Base-by-base conservation (phyloP, 2,113 vertebrate genomes). In the Toxotes chatareus region DNA sequence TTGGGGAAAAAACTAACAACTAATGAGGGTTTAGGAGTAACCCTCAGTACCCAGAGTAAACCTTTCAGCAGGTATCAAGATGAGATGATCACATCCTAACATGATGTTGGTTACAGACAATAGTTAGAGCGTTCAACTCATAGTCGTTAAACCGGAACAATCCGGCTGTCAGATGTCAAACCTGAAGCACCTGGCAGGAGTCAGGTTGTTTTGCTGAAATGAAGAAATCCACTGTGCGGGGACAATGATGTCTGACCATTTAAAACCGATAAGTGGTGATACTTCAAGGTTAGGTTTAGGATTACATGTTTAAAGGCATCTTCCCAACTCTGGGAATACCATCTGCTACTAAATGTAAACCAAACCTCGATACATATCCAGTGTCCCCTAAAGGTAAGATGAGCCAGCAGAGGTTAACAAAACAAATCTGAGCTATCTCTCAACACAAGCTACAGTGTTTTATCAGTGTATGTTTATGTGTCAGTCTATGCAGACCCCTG, bases 291-390 rank as follows among this genome's bases (percentile, higher is more conserved):
- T 68, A 42, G 44, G 32, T 71, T 46, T 92, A 70, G n/a, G 59
- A 77, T 93, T 93, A 83, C 91, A 55, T 76, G 83, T 91, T 88
- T 88, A 82, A 88, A 91, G 89, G 80, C 72, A 85, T 90, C 84
- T 73, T 65, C 77, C 63, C 23, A 57, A 71, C 67, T 76, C 42
- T 38, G 63, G 73, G 75, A 61, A 73, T 57, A 79, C 92, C 91
- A 93, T 85, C 88, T 93, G 91, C 80, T 84, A 7, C 79, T 61
- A 44, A 47, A 85, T 59, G 83, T 85, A 85, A 88, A 81, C 73
- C 47, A 79, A 82, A 86, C 62, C 80, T 38, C n/a, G 40, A 81
- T 69, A 76, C 69, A 34, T 67, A 88, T 64, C 82, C 68, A 81
- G 47, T 70, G 78, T 70, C 86, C 53, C 53, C 53, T 61, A 19